phyloP scores from a whole-genome alignment of 2,797 vertebrate genomes.

The Eremophila alpestris region DNA sequence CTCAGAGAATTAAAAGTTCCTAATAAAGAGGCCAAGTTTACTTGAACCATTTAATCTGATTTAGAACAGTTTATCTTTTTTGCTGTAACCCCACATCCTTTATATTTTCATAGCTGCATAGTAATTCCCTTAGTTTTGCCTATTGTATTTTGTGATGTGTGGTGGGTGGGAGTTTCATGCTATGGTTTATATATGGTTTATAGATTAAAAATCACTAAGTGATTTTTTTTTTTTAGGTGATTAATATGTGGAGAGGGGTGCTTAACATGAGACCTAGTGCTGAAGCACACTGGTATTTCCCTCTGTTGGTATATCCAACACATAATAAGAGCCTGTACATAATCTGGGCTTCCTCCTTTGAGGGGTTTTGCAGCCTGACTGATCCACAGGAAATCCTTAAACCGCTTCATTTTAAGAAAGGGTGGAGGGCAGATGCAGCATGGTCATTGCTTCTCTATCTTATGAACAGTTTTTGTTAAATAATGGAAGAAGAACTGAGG shows the following conservation, averaged over 20 bases:
- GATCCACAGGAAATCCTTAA: background rate
- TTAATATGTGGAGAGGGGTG: background rate
- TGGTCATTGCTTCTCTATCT: background rate
- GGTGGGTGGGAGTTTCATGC: background rate
- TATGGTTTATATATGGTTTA: background rate
- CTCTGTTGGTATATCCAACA: background rate
- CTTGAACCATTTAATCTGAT: background rate
- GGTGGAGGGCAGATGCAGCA: background rate
- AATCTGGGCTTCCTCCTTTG: background rate
- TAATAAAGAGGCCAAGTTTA: conserved; percentile 1
- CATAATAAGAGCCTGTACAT: background rate
- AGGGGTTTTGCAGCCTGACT: background rate
- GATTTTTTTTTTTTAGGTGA: background rate
- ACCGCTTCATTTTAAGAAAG: background rate
- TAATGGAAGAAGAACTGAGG: background rate
- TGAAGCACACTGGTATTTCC: background rate
- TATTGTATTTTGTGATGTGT: background rate
- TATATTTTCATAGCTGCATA: background rate
- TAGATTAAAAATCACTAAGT: background rate
- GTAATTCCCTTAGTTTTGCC: background rate
- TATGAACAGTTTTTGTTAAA: background rate
- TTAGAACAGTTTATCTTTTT: background rate
- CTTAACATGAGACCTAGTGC: background rate
- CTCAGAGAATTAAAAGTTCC: background rate
- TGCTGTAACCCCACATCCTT: accelerated